These are phyloP conservation scores for Himantopus leucocephalus DNA, from an alignment of 2,113 vertebrate genomes.

Conservation along the genomic window DNA sequence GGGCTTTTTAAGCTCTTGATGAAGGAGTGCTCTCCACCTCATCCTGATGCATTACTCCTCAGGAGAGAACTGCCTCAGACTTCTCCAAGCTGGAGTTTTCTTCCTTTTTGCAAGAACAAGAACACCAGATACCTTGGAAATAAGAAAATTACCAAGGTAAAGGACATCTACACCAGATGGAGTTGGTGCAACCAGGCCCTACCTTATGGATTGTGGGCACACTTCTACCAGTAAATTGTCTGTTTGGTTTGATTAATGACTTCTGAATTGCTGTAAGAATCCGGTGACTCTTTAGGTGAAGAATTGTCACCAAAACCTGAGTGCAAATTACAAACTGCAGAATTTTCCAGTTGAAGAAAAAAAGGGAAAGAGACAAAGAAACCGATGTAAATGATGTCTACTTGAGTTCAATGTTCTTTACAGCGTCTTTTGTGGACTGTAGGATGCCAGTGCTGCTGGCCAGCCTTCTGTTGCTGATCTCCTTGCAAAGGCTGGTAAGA, in stretches of 20 bases:
- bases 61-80: neutral
- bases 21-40: neutral
- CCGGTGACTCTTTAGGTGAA: neutral
- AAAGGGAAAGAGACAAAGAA: neutral
- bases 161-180: neutral
- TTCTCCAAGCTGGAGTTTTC: neutral
- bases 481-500: neutral
- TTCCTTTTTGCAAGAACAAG: neutral
- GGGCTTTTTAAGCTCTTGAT: neutral
- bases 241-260: neutral
- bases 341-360: neutral
- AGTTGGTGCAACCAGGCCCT: neutral
- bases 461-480: neutral
- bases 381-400: neutral
- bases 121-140: neutral
- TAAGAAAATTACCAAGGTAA: neutral
- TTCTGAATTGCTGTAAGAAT: neutral
- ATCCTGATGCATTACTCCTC: neutral
- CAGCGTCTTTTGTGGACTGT: neutral
- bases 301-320: neutral
- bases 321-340: neutral
- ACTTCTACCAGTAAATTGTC: neutral
- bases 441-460: neutral
- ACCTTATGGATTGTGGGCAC: neutral
- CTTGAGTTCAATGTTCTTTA: neutral